phyloP scores from a whole-genome alignment of 2,113 vertebrate species.

The Caretta caretta region DNA sequence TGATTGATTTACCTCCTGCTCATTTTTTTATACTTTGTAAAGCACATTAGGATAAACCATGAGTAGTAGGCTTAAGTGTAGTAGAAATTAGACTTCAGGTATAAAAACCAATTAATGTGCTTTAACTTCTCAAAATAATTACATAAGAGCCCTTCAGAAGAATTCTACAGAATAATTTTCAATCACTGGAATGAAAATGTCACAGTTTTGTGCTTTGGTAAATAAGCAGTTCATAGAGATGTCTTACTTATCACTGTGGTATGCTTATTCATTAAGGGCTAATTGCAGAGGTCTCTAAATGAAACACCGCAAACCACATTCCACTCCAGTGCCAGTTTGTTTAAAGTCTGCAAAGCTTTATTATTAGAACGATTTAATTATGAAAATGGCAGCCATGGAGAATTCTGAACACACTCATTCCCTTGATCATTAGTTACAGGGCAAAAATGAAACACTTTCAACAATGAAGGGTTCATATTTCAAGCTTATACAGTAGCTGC shows the following conservation, averaged over 20 bases:
- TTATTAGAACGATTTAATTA: conserved; percentile 99
- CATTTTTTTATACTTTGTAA: conserved; percentile 47
- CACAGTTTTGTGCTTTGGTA: conserved; percentile 80
- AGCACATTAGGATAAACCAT: not conserved
- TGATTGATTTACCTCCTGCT: conserved; percentile 33
- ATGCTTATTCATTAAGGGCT: conserved; percentile 85
- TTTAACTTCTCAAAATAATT: conserved; percentile 67
- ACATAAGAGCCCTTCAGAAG: conserved; percentile 73
- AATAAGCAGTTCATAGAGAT: conserved; percentile 79
- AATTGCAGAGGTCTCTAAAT: conserved; percentile 89
- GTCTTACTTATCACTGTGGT: conserved; percentile 80
- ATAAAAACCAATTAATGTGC: conserved; percentile 75
- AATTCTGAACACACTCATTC: conserved; percentile 94
- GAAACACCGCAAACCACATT: conserved; percentile 84
- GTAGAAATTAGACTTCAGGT: conserved; percentile 50
- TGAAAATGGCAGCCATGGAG: conserved; percentile 95
- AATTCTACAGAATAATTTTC: conserved; percentile 70
- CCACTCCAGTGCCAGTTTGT: conserved; percentile 88
- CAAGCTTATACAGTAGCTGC: conserved; percentile 95
- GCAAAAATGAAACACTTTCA: conserved; percentile 95
- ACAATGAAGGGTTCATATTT: conserved; percentile 99
- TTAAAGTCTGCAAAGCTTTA: conserved; percentile 95
- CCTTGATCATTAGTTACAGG: conserved; percentile 96
- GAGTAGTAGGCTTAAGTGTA: not conserved
- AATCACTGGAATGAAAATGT: conserved; percentile 80